Base-by-base conservation (phyloP, 2,113 vertebrate species). In the Dicentrarchus labrax region DNA sequence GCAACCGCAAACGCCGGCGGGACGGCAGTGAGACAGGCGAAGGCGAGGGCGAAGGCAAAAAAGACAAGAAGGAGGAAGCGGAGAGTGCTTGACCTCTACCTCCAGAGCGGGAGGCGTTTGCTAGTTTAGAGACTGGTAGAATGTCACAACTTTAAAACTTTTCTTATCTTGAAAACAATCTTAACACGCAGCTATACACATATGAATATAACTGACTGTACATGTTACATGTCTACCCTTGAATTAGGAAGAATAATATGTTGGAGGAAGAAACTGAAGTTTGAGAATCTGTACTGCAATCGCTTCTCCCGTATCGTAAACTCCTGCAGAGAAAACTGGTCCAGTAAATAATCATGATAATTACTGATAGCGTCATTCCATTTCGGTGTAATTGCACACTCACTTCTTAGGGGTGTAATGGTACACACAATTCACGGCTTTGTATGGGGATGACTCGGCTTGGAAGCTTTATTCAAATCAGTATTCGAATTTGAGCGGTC, bases 1-100 rank as follows among this genome's bases (percentile, higher is more conserved):
- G 85, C 66, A 94, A 93, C 88, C 90, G 95, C 86, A 97, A 97
- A 66, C 94, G 96, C 8, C 78, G 79, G 9, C 82, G 87, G 53
- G 93, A 96, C 0, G 71, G 74, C 3, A 86, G 83, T 0, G 83
- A 95, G 39, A 62, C 53, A 4, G 87, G 82, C 6, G 94, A 94
- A 71, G 90, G 85, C 10, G 92, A 90, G 43, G 91, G 89, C 5
- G 89, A 89, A 61, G 94, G 91, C 60, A 96, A 97, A 82, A 95
- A 94, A 51, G 87, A 90, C 76, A 92, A 93, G 84, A 89, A 92
- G 62, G 94, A 95, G 0, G 81, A 93, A 6, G 80, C n/a, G 0
- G 80, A 56, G 1, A 90, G 88, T 1, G 88, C 70, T 61, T 92
- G 88, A 95, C 88, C 59, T 67, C 77, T 60, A 51, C 64, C 74